phyloP scores from a whole-genome alignment of 2,888 invertebrate species.

The Drosophila mimetica region DNA sequence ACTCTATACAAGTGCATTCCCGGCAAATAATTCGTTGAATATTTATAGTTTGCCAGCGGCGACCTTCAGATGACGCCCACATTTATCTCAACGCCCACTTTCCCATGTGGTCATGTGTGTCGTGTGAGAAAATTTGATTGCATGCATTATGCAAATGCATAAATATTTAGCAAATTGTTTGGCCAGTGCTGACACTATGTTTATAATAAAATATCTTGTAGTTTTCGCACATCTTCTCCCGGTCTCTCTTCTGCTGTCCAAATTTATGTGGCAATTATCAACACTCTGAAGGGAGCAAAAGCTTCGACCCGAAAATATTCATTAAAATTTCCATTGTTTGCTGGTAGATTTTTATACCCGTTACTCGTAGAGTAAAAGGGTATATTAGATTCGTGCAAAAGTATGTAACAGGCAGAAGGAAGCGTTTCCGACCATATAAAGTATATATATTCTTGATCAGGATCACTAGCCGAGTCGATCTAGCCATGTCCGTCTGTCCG shows the following conservation, averaged over 20 bases:
- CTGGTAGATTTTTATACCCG: constrained; percentile 62
- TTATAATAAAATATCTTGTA: constrained; percentile 38
- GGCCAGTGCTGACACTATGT: constrained; percentile 42
- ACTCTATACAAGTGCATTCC: constrained; percentile 11
- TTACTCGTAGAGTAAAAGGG: too few relatives aligned
- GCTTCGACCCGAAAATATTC: constrained; percentile 67
- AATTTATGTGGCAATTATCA: constrained; percentile 77
- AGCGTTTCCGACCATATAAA: too few relatives aligned
- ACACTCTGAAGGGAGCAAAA: constrained; percentile 59
- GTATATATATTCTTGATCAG: too few relatives aligned
- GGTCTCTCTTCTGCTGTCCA: constrained; percentile 2
- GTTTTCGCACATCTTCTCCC: constrained; percentile 6
- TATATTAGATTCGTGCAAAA: too few relatives aligned
- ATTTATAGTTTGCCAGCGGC: constrained; percentile 50
- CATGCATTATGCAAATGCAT: constrained; percentile 68
- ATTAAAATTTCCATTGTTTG: constrained; percentile 75
- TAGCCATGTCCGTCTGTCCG: too few relatives aligned
- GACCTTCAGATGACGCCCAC: constrained; percentile 49
- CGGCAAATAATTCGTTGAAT: constrained; percentile 50
- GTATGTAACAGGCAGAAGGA: too few relatives aligned
- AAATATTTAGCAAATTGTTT: constrained; percentile 66
- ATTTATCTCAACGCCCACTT: neutral
- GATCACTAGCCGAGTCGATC: too few relatives aligned
- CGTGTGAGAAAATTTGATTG: constrained; percentile 56
- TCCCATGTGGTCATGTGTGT: constrained; percentile 2